phyloP scores from a whole-genome alignment of 2,113 vertebrate genomes.

The Chlamydotis undulata region DNA sequence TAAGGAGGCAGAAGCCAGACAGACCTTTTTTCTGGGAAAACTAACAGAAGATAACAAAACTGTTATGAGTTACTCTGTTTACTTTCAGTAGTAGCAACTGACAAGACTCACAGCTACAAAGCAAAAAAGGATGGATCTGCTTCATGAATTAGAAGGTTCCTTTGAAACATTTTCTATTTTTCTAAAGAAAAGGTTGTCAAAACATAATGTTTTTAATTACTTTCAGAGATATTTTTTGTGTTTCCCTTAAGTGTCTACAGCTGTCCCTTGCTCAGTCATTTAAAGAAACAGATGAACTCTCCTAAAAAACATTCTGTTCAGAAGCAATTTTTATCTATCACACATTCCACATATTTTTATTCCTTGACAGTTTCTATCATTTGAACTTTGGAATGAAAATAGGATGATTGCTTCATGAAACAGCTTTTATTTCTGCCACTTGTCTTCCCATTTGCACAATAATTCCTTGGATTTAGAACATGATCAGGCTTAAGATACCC shows the following conservation, averaged over 20 bases:
- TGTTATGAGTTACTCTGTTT: neutral
- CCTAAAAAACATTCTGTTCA: slow-evolving; percentile 8
- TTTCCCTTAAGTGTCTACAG: slow-evolving; percentile 20
- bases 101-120: neutral
- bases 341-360: neutral
- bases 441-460: neutral
- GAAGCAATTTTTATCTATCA: slow-evolving; percentile 11
- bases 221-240: slow-evolving; percentile 29
- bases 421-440: neutral
- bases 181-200: slow-evolving; percentile 1
- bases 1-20: neutral
- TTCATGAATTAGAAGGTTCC: neutral
- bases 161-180: slow-evolving; percentile 10
- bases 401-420: neutral
- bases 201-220: slow-evolving; percentile 25
- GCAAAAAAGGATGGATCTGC: neutral
- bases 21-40: neutral
- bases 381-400: neutral
- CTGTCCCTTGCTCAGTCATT: neutral
- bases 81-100: neutral
- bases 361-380: neutral
- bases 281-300: neutral
- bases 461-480: neutral
- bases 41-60: neutral
- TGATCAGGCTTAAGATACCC: neutral